Evolutionary conservation across 2,113 vertebrate genomes (phyloP).

Genomic region (Chauna torquata): DNA sequence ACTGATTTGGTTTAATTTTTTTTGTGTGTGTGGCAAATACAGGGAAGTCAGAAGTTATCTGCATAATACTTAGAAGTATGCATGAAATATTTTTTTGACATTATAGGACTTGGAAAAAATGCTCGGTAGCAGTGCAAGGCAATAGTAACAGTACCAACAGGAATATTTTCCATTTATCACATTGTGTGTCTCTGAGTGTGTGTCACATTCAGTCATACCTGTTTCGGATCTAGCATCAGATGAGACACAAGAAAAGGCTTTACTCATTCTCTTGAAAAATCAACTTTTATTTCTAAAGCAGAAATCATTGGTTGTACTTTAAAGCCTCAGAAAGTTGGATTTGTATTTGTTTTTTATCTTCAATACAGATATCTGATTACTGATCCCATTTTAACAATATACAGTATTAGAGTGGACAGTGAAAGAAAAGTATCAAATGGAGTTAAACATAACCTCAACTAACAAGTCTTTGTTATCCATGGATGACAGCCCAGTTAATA

Average conservation of each 20-base stretch:
- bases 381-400: background rate
- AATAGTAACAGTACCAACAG: background rate
- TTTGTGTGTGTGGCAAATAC: background rate
- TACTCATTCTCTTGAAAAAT: background rate
- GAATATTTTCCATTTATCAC: background rate
- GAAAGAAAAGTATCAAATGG: slow-evolving; percentile 32
- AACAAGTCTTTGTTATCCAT: slow-evolving; percentile 84
- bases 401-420: background rate
- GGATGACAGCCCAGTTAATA: slow-evolving; percentile 90
- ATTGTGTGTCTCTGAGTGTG: background rate
- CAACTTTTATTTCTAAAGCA: background rate
- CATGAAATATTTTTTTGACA: background rate
- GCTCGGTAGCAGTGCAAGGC: background rate
- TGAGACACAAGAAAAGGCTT: background rate
- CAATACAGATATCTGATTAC: background rate
- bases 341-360: background rate
- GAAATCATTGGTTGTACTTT: background rate
- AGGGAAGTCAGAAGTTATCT: background rate
- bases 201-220: background rate
- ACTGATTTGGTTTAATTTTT: background rate
- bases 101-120: background rate
- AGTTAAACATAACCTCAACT: slow-evolving; percentile 81
- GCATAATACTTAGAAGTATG: background rate
- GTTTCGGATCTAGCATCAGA: background rate
- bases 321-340: background rate